A percentile compares a stretch with the other conserved stretches of the same genome.
Conservation (phyloP, 2,888 invertebrate genomes). For the Conchocele bisecta region DNA sequence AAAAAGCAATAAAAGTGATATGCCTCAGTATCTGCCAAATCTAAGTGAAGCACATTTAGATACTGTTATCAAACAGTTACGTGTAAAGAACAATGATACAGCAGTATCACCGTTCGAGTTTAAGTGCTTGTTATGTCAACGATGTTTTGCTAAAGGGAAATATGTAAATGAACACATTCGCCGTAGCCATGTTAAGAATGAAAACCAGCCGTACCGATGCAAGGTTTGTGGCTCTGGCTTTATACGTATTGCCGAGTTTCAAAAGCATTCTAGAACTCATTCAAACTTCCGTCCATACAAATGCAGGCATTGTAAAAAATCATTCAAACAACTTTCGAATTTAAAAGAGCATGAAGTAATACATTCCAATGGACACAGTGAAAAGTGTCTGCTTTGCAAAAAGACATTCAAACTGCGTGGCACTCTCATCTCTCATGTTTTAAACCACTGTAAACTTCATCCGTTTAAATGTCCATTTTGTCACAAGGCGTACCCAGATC, state of each 20-base stretch:
- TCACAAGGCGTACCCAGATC: conserved; percentile 40
- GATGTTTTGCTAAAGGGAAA: conserved; percentile 46
- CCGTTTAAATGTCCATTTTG: conserved; percentile 56
- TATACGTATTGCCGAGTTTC: conserved; percentile 52
- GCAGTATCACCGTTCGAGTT: conserved; percentile 26
- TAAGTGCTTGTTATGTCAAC: conserved; percentile 53
- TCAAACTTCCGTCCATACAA: conserved; percentile 54
- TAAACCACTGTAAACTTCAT: conserved; percentile 45
- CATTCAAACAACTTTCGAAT: conserved; percentile 56
- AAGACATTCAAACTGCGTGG: conserved; percentile 46
- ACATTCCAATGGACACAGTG: conserved; percentile 36
- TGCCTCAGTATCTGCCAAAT: conserved; percentile 39
- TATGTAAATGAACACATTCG: conserved; percentile 53
- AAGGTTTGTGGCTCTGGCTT: conserved; percentile 57
- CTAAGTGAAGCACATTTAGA: conserved; percentile 47
- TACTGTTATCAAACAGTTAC: conserved; percentile 49
- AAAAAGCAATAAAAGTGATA: conserved; percentile 36
- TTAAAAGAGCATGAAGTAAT: conserved; percentile 47
- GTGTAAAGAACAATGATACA: conserved; percentile 19
- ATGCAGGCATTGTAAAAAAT: conserved; percentile 43
- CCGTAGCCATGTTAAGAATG: conserved; percentile 48
- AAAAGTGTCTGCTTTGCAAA: conserved; percentile 44
- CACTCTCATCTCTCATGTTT: conserved; percentile 47
- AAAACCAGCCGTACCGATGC: conserved; percentile 54
- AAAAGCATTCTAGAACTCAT: conserved; percentile 53